Evolutionary conservation across 2,888 invertebrate genomes (phyloP).

Genomic region (Gibbula magus): DNA sequence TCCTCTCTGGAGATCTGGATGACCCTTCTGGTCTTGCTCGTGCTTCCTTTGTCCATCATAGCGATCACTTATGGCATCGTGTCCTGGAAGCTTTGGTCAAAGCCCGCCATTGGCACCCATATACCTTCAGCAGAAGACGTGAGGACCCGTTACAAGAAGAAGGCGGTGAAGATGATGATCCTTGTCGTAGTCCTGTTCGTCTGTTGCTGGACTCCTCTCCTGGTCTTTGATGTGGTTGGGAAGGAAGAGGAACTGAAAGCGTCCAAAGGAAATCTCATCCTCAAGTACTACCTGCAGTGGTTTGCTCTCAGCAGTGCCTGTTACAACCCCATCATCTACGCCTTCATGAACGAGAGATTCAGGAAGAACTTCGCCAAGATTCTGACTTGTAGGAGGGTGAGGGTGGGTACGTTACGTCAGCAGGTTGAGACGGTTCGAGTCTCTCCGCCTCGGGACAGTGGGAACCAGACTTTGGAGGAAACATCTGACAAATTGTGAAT

Average conservation of each 20-base stretch:
- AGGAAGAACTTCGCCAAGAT: conserved; percentile 48
- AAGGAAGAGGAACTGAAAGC: conserved; percentile 36
- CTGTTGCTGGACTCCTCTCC: conserved; percentile 56
- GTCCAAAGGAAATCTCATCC: conserved; percentile 32
- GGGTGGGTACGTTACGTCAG: conserved; percentile 21
- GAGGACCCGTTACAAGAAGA: conserved; percentile 49
- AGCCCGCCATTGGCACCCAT: conserved; percentile 43
- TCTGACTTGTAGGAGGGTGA: conserved; percentile 41
- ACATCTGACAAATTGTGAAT: too few relatives aligned
- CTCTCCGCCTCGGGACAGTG: too few relatives aligned
- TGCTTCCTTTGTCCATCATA: conserved; percentile 53
- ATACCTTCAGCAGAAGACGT: conserved; percentile 39
- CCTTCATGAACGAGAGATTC: conserved; percentile 64
- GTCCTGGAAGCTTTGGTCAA: conserved; percentile 57
- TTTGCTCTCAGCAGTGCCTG: conserved; percentile 57
- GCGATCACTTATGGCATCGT: conserved; percentile 53
- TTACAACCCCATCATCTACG: conserved; percentile 61
- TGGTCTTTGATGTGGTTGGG: conserved; percentile 48
- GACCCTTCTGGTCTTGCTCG: conserved; percentile 46
- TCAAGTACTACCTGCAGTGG: conserved; percentile 51
- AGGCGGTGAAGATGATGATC: conserved; percentile 62
- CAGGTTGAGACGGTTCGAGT: too few relatives aligned
- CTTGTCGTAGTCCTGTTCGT: conserved; percentile 57
- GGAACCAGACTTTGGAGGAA: too few relatives aligned
- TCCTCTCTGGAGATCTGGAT: conserved; percentile 39